Evolutionary conservation across 2,888 invertebrate species (phyloP).

Genomic region (Cheilosia vernalis): DNA sequence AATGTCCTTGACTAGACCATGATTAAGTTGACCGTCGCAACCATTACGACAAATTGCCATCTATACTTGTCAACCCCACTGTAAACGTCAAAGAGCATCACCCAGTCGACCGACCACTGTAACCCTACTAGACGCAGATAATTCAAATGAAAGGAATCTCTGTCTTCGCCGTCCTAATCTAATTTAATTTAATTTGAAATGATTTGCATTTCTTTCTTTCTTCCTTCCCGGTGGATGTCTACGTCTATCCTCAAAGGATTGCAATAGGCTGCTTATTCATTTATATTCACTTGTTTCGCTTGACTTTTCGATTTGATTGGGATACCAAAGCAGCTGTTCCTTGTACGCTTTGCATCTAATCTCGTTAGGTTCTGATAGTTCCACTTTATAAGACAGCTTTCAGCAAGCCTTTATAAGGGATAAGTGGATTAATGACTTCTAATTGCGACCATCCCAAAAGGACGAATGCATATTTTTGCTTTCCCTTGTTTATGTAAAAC

Average conservation of each 20-base stretch:
- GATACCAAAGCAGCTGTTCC: conserved; percentile 16
- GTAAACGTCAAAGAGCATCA: not conserved
- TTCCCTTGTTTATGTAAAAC: not conserved
- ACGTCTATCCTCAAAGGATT: conserved; percentile 10
- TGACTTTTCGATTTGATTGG: conserved; percentile 30
- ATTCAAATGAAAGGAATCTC: conserved; percentile 22
- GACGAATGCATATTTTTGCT: not conserved
- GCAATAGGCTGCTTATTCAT: not conserved
- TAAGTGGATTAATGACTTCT: conserved; percentile 24
- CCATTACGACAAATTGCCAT: not conserved
- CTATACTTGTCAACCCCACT: not conserved
- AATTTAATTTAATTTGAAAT: conserved; percentile 18
- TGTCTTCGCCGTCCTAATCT: conserved; percentile 30
- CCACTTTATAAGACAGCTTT: not conserved
- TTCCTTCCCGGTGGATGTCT: not conserved
- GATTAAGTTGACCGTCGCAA: not conserved
- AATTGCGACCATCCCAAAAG: conserved; percentile 38
- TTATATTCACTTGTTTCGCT: conserved; percentile 16
- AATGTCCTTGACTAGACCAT: not conserved
- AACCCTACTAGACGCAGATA: conserved; percentile 2
- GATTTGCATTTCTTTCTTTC: conserved; percentile 29
- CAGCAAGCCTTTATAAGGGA: conserved; percentile 30
- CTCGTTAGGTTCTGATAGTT: conserved; percentile 12
- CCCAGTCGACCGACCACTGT: not conserved
- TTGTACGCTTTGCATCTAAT: conserved; percentile 8